A percentile compares a stretch with the other conserved stretches of the same genome.
Evolutionary conservation across 1,140 invertebrate genomes (phyloP).

Genomic region (Lepidurus packardi): DNA sequence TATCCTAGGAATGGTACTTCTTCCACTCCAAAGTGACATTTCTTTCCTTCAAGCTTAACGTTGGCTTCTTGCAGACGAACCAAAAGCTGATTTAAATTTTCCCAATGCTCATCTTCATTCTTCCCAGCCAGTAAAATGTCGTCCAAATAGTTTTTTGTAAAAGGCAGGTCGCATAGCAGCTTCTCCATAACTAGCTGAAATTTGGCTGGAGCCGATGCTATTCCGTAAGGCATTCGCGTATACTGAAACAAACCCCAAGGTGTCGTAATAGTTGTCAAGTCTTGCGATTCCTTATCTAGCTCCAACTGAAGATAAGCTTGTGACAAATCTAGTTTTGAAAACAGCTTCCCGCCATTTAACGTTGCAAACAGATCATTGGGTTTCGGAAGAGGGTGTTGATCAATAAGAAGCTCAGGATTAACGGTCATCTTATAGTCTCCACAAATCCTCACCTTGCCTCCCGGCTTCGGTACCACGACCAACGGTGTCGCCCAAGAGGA

Average conservation of each 20-base stretch:
- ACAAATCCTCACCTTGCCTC: slow-evolving; percentile 47
- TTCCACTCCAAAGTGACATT: slow-evolving; percentile 39
- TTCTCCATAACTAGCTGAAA: slow-evolving; percentile 40
- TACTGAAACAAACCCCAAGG: not conserved
- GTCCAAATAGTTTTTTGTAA: slow-evolving; percentile 33
- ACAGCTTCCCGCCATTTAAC: slow-evolving; percentile 39
- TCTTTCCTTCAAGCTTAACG: slow-evolving; percentile 42
- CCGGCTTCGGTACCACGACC: slow-evolving; percentile 47
- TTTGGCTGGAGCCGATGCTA: slow-evolving; percentile 36
- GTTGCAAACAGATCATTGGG: slow-evolving; percentile 43
- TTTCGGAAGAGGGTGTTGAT: slow-evolving; percentile 42
- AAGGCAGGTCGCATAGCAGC: slow-evolving; percentile 29
- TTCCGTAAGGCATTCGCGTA: slow-evolving; percentile 28
- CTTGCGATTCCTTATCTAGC: slow-evolving; percentile 40
- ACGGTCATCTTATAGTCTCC: slow-evolving; percentile 45
- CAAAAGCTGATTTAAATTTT: slow-evolving; percentile 38
- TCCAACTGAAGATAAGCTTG: slow-evolving; percentile 42
- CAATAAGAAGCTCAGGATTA: slow-evolving; percentile 41
- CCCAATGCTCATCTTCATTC: slow-evolving; percentile 37
- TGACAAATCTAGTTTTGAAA: slow-evolving; percentile 41
- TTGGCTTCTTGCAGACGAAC: slow-evolving; percentile 36
- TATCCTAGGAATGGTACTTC: slow-evolving; percentile 34
- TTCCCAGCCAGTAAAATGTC: slow-evolving; percentile 39
- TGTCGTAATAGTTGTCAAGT: slow-evolving; percentile 42
- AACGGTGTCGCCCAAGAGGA: slow-evolving; percentile 51